These are phyloP conservation scores for Pardosa pseudoannulata DNA, from an alignment of 2,888 invertebrate genomes.

Conservation along the genomic window DNA sequence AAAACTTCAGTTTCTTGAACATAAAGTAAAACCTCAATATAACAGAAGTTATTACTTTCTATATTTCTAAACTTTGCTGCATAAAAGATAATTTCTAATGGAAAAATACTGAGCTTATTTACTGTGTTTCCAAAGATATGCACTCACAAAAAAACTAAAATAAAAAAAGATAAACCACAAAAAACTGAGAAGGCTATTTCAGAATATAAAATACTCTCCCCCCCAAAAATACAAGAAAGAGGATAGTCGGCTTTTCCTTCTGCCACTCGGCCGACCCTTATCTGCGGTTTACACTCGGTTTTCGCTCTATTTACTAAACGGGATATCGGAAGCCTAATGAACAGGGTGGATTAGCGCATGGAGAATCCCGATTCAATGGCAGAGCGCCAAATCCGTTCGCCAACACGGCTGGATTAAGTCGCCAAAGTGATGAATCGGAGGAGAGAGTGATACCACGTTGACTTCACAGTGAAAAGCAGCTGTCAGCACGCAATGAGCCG, in stretches of 20 bases:
- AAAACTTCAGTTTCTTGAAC: too few relatives aligned
- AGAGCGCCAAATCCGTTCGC: conserved; percentile 26
- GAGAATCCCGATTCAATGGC: conserved; percentile 54
- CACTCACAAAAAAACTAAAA: too few relatives aligned
- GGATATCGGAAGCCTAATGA: conserved; percentile 66
- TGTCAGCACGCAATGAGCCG: background rate
- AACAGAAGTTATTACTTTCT: too few relatives aligned
- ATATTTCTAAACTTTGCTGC: too few relatives aligned
- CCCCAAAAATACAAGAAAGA: background rate
- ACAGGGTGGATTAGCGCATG: conserved; percentile 56
- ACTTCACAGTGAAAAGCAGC: background rate
- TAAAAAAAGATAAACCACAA: too few relatives aligned
- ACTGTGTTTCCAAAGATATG: too few relatives aligned
- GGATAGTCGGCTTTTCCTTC: conserved; percentile 16
- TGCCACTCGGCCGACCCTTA: conserved; percentile 35
- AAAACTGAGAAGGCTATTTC: too few relatives aligned
- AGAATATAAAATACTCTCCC: background rate
- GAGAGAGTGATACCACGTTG: background rate
- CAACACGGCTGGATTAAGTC: conserved; percentile 23
- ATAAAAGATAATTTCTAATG: too few relatives aligned
- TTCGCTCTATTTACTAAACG: conserved; percentile 71
- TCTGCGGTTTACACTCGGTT: conserved; percentile 70
- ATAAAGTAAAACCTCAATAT: too few relatives aligned
- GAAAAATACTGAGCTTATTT: too few relatives aligned
- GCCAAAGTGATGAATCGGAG: conserved; percentile 37